Base-by-base conservation (phyloP, 2,888 invertebrate genomes). In the Cryptosula pallasiana region DNA sequence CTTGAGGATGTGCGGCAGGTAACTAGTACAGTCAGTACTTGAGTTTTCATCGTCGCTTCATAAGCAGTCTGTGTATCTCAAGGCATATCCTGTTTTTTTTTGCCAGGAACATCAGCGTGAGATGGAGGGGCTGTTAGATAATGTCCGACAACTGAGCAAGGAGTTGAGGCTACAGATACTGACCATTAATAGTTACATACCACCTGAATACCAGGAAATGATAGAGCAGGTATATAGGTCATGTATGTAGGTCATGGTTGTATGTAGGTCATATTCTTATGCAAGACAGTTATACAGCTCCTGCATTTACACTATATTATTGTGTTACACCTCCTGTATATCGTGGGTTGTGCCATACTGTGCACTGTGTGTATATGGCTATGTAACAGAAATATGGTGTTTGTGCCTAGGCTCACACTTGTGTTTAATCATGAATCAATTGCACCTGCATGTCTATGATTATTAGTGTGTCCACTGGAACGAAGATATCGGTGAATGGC, bases 401-500 rank as follows among this genome's bases (percentile, higher is more conserved):
- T 45, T 20, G 20, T 13, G 45, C 9, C 45, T 45, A 45, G 34
- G 29, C 23, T 69, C 55, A 71, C n/a, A 55, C 23, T 34, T 71
- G 55, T 1, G 27, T 69, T 1, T 34, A 35, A 1, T 9, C 25
- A n/a, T 58, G 29, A 25, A 2, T 5, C 20, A 45, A 5, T 45
- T 45, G 45, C 20, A 45, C 45, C 9, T 45, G 45, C 81, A 92
- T 45, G 45, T 69, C 29, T 63, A 5, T 55, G 55, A 5, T 55
- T 55, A 3, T 3, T n/a, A 36, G 36, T 29, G 36, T 76, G 83
- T 95, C 58, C 91, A 93, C 81, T 99, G 97, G 95, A 98, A 96
- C 86, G 96, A 96, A 85, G 97, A 98, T 81, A 93, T 96, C 36
- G 97, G 97, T 36, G 98, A 99, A 85, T 99, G 97, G 93, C 96